Base-by-base conservation (phyloP, 2,888 invertebrate species). In the Chrysolina americana region DNA sequence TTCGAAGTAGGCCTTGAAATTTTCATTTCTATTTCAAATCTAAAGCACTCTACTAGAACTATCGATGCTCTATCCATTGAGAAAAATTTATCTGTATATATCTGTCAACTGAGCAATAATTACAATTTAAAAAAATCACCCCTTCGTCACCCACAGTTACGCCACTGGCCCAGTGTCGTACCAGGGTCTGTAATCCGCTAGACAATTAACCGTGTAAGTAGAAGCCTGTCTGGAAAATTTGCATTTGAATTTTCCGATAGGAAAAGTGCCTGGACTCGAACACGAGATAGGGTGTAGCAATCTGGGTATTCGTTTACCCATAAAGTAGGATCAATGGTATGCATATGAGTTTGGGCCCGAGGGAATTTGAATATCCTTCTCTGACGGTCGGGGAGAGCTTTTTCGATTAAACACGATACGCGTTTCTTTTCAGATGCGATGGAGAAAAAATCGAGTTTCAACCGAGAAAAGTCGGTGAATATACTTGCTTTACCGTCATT, bases 241-340 rank as follows among this genome's bases (percentile, higher is more conserved):
- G 78, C 83, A 83, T 83, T 81, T 82, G 82, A 79, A 82, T 83
- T 81, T 79, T 76, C 80, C 81, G 81, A 80, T 80, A 77, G 78
- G 81, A 81, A 83, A 80, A 82, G 81, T 81, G 78, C 71, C 74
- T 56, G 56, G 74, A 69, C 71, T 59, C 68, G 75, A 68, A 68
- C 68, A 68, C 36, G 75, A 69, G 75, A 76, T 75, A 72, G 73
- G 74, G 74, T 72, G 75, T 74, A 75, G 75, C 83, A 83, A 83
- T 84, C 82, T 83, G 81, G 79, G 80, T 78, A 81, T 83, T 83
- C 83, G 82, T 82, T 82, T 79, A 81, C 80, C 81, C 80, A 81
- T 80, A 81, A 82, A 84, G 81, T 81, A 81, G 83, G 83, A 84
- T 85, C 84, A 84, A 84, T 84, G 84, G 83, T 84, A 84, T 84